A percentile compares a stretch with the other conserved stretches of the same genome.
phyloP scores from a whole-genome alignment of 2,888 invertebrate genomes.

The Mesorhabditis belari region DNA sequence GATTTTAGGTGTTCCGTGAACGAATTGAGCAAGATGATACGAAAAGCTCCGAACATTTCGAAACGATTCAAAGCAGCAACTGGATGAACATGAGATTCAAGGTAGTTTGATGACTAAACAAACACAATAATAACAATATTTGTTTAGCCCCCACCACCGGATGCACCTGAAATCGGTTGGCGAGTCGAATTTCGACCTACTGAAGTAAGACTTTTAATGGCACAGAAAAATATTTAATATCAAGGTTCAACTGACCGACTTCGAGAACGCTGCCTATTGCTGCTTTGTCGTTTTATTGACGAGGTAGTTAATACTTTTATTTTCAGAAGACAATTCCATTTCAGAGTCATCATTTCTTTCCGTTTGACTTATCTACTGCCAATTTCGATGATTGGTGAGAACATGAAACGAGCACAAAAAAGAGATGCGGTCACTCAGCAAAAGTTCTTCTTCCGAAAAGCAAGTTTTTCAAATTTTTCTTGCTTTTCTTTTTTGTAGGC shows the following conservation, averaged over 20 bases:
- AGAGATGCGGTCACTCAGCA: constrained; percentile 75
- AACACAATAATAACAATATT: too few relatives aligned
- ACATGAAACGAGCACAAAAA: constrained; percentile 89
- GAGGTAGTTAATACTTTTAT: constrained; percentile 15
- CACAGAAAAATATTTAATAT: background rate
- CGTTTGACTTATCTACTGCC: constrained; percentile 91
- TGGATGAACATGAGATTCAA: constrained; percentile 53
- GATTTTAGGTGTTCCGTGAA: constrained; percentile 64
- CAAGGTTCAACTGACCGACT: constrained; percentile 86
- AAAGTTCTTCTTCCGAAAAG: constrained; percentile 81
- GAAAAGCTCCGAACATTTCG: constrained; percentile 94
- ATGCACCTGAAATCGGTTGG: constrained; percentile 91
- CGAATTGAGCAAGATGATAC: constrained; percentile 85
- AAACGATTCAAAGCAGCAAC: constrained; percentile 60
- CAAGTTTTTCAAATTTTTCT: background rate
- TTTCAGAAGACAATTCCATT: background rate
- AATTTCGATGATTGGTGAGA: constrained; percentile 68
- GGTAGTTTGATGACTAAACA: too few relatives aligned
- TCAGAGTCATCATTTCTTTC: constrained; percentile 86
- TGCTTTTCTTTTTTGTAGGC: background rate
- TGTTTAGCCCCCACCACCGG: constrained; percentile 92
- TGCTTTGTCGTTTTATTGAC: constrained; percentile 95
- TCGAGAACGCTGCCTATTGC: constrained; percentile 97
- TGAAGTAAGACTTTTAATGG: constrained; percentile 53
- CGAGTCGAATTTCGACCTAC: constrained; percentile 98